phyloP scores from a whole-genome alignment of 2,888 invertebrate species.

The Heliconius hortense region DNA sequence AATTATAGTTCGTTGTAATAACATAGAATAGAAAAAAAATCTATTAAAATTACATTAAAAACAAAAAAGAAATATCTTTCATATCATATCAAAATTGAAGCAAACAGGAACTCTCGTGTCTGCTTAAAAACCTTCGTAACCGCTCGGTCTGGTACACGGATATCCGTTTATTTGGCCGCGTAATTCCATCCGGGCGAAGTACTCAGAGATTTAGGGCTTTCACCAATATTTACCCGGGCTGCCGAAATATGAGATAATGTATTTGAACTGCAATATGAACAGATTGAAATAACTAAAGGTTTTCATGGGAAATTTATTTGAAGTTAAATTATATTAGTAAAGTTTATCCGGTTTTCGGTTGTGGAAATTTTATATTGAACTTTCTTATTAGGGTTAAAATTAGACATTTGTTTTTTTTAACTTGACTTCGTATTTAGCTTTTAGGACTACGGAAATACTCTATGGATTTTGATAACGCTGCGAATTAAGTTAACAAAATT shows the following conservation, averaged over 20 bases:
- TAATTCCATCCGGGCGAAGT: constrained; percentile 51
- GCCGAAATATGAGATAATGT: constrained; percentile 64
- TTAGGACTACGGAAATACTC: too few relatives aligned
- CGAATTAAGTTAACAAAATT: too few relatives aligned
- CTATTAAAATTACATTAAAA: neutral
- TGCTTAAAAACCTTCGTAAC: constrained; percentile 48
- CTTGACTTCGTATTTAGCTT: too few relatives aligned
- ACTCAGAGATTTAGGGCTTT: constrained; percentile 64
- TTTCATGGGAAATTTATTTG: neutral
- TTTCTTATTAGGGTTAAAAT: neutral
- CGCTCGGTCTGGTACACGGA: constrained; percentile 55
- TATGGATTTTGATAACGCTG: too few relatives aligned
- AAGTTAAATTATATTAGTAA: neutral
- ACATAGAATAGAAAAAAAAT: too few relatives aligned
- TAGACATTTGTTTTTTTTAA: neutral
- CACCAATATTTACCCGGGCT: constrained; percentile 59
- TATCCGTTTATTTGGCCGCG: constrained; percentile 53
- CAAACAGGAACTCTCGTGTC: constrained; percentile 20
- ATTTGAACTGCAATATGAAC: constrained; percentile 60
- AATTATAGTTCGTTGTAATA: too few relatives aligned
- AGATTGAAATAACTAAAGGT: constrained; percentile 31
- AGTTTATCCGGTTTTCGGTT: neutral
- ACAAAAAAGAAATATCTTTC: neutral
- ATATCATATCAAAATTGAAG: constrained; percentile 13
- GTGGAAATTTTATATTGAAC: neutral